A percentile compares a stretch with the other conserved stretches of the same genome.
Evolutionary conservation across 2,888 invertebrate species (phyloP).

Genomic region (Fabriciana adippe): DNA sequence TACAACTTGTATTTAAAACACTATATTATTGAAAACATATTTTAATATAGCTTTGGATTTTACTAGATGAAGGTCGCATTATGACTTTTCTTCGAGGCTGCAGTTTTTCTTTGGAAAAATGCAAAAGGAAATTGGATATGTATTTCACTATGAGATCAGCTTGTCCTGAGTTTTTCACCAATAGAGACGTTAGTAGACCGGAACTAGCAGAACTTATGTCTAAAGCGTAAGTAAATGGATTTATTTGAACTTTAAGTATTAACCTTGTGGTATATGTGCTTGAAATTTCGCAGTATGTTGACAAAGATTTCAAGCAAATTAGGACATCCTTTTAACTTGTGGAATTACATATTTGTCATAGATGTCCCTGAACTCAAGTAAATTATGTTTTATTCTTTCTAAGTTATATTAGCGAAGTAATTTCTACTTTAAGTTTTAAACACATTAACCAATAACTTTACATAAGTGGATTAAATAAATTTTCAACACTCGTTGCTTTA

Average conservation of each 20-base stretch:
- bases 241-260: slow-evolving; percentile 1
- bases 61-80: slow-evolving; percentile 84
- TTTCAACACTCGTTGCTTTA: too few relatives aligned
- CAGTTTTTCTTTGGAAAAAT: slow-evolving; percentile 89
- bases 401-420: too few relatives aligned
- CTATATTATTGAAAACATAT: too few relatives aligned
- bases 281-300: slow-evolving; percentile 6
- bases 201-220: slow-evolving; percentile 83
- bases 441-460: too few relatives aligned
- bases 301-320: not conserved
- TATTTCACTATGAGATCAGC: slow-evolving; percentile 92
- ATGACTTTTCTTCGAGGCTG: slow-evolving; percentile 88
- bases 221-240: slow-evolving; percentile 81
- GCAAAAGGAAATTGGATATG: slow-evolving; percentile 91
- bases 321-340: too few relatives aligned
- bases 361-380: too few relatives aligned
- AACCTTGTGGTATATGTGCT: not conserved
- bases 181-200: slow-evolving; percentile 86
- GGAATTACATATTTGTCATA: too few relatives aligned
- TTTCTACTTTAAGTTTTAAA: too few relatives aligned
- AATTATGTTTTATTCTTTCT: too few relatives aligned
- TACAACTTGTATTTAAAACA: too few relatives aligned
- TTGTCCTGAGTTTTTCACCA: slow-evolving; percentile 90
- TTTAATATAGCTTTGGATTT: not conserved
- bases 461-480: too few relatives aligned